Evolutionary conservation across 1,140 invertebrate species (phyloP), one percentile per base, ranked within the genome.

Genomic region (Dendroctonus valens): DNA sequence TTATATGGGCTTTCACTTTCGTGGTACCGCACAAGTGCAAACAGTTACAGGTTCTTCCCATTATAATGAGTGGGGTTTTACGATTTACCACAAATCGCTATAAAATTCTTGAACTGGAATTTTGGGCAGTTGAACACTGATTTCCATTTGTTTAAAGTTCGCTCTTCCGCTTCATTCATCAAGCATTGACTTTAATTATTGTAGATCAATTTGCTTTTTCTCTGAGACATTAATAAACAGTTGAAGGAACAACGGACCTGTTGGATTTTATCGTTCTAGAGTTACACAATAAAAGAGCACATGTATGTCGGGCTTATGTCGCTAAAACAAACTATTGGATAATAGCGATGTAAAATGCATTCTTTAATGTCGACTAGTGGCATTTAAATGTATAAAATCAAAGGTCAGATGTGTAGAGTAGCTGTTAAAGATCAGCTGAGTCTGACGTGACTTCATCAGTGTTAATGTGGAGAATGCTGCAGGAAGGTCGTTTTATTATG

Each of bases 1-100:
- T 51, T 61, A 51, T 55, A 65, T 55, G 15, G 15, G 65, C 65
- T 67, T 67, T 67, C 65, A 67, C 65, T 67, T 61, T 67, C 65
- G n/a, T 26, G 26, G 26, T 3, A 26, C 26, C 26, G 26, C 26
- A 26, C 26, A 26, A 26, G 26, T 26, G 26, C 26, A 26, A 26
- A 26, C 26, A 26, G 26, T 26, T 26, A 26, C 26, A 26, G 26
- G 26, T 26, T 26, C 26, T 26, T 26, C 26, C 26, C 26, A 26
- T 26, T 26, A 26, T 26, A 26, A 26, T 26, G 26, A 26, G 26
- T 3, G 26, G 26, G 26, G 26, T 26, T 26, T 26, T 26, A 26
- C 3, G 26, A 2, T 26, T 3, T 26, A 26, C 26, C 26, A 26
- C 26, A 26, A 26, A 26, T 26, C 26, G 26, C 26, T 26, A 26